Base-by-base conservation (phyloP, 2,113 vertebrate genomes). In the Oryzias melastigma region DNA sequence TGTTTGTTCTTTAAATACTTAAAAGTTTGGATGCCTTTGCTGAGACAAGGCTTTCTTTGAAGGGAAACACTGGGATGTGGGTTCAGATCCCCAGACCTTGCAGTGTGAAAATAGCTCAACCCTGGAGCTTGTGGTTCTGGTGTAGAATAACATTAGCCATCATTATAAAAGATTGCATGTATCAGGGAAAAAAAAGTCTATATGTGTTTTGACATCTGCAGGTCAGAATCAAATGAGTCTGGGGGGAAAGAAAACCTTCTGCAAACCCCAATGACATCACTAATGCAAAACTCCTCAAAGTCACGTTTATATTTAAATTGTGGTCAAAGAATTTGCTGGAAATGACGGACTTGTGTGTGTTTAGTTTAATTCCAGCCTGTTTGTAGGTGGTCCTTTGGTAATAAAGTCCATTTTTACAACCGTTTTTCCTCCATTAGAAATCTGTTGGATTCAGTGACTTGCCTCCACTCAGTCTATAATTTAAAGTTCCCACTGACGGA, bases 71-170 rank as follows among this genome's bases (percentile, higher is more conserved):
- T 84, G 86, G 87, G 88, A 90, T 88, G 90, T 89, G 90, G 88
- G 86, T 79, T 81, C 68, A 80, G 78, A 85, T 78, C 80, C 82
- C 71, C 75, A 85, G 83, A 86, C 76, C 77, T 83, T 78, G 84
- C 87, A 83, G 85, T 81, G 88, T 88, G 84, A 90, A 92, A 92
- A 92, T 90, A 92, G 88, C 88, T 71, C 77, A 73, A 70, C 75
- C 73, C 83, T 86, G 76, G 72, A 85, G 79, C 75, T 77, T 83
- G 89, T 68, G 88, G 87, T 89, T 53, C 64, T 57, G 60, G 69
- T 57, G 64, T 85, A 89, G 76, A 88, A 86, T 82, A 89, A 90
- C 87, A 88, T 63, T 71, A 69, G 72, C 66, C 61, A 68, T 85
- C 78, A 81, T 84, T 83, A 71, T 77, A 80, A 82, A 86, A 80